A percentile compares a stretch with the other conserved stretches of the same genome.
These are phyloP conservation scores for Ciona savignyi DNA, from an alignment of 23 tunicate species.

Conservation along the genomic window DNA sequence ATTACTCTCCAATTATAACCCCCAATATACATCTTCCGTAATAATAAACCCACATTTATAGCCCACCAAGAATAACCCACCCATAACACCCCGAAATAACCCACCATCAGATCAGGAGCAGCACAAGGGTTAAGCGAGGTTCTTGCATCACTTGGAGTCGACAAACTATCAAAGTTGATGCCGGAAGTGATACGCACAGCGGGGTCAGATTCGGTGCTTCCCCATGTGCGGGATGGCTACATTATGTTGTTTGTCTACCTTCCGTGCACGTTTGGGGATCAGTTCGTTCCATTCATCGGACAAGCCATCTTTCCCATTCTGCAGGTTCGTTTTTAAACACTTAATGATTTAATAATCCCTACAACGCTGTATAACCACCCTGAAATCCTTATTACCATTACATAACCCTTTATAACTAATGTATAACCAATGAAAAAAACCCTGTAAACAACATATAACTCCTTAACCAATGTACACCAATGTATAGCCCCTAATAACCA, in stretches of 20 bases:
- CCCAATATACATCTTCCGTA: too few relatives aligned
- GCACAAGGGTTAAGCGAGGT: slow-evolving; percentile 96
- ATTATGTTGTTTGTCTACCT: slow-evolving; percentile 90
- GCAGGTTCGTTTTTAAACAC: slow-evolving; percentile 30
- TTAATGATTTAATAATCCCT: background rate
- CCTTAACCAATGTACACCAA: too few relatives aligned
- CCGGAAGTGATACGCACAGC: slow-evolving; percentile 74
- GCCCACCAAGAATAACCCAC: too few relatives aligned
- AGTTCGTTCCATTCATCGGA: slow-evolving; percentile 62
- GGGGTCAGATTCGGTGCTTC: slow-evolving; percentile 33
- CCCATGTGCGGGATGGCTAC: slow-evolving; percentile 98
- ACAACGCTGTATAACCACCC: too few relatives aligned
- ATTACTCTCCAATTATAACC: too few relatives aligned
- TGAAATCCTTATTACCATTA: too few relatives aligned
- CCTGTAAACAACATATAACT: too few relatives aligned
- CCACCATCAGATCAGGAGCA: slow-evolving; percentile 71
- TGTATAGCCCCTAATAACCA: too few relatives aligned
- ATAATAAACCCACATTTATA: too few relatives aligned
- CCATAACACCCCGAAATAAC: too few relatives aligned
- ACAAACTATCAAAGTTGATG: slow-evolving; percentile 54
- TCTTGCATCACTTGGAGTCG: slow-evolving; percentile 57
- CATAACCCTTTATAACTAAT: too few relatives aligned
- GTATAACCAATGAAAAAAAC: too few relatives aligned
- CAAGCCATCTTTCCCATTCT: slow-evolving; percentile 71
- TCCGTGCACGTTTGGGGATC: slow-evolving; percentile 69